Base-by-base conservation (phyloP, 2,797 vertebrate species). In the Typhlichthys subterraneus region DNA sequence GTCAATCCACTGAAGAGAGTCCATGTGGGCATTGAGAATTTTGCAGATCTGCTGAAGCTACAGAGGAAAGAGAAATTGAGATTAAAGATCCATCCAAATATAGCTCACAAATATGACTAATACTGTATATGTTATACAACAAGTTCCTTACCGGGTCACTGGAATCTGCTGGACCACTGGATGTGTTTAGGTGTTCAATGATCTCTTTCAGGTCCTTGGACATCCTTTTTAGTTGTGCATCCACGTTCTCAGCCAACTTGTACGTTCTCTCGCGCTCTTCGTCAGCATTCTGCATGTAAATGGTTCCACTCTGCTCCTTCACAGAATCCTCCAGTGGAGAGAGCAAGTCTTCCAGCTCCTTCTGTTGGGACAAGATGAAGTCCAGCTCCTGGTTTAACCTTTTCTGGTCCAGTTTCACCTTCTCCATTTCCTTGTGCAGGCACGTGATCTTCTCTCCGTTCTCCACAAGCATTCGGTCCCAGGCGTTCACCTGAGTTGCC, bases 291-390 rank as follows among this genome's bases (percentile, higher is more conserved):
- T 99, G 97, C 92, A 98, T 92, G 88, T 98, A 97, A 79, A 98
- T 97, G 61, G 96, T 97, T 19, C 96, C 95, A 0, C 94, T 96
- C 85, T 99, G 97, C 65, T 99, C 97, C 63, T 97, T 98, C 67
- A 98, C 97, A 0, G 96, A 95, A 78, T 98, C 97, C 83, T 99
- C 97, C 10, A 99, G 90, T 0, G 97, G 96, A 53, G 87, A 91
- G 31, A 99, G 82, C 69, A 99, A 81, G 79, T 98, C 96, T 76
- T 99, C 97, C 79, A 99, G 92, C 87, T 99, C 97, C 61, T 99
- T 99, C 90, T 99, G 97, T 77, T 99, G 97, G 0, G 97, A 98
- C 59, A 99, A 85, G 84, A 99, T 99, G 84, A 98, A 99, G 70
- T 99, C 97, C 2, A 99, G 91, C 33, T 99, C 97, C 85, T 99